phyloP scores from a whole-genome alignment of 2,888 invertebrate genomes.

The Pheosia gnoma region DNA sequence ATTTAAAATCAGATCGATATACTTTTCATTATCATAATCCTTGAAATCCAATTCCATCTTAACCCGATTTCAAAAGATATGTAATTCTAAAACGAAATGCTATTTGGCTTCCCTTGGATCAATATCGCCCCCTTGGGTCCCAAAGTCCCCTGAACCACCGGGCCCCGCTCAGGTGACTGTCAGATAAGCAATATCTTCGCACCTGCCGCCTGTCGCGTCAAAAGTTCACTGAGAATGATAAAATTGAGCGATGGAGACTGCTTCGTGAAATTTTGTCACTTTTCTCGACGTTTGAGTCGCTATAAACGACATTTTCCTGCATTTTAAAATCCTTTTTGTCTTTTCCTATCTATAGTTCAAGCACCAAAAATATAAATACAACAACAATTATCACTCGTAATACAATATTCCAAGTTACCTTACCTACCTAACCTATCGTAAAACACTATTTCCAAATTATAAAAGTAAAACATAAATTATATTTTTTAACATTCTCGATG shows the following conservation, averaged over 20 bases:
- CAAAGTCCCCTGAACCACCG: constrained; percentile 6
- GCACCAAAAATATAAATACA: no score
- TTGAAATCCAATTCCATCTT: neutral
- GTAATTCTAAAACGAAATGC: constrained; percentile 33
- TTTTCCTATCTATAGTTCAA: neutral
- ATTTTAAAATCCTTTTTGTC: neutral
- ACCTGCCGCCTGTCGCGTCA: constrained; percentile 50
- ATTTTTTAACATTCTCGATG: no score
- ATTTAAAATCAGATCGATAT: no score
- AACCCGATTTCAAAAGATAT: constrained; percentile 22
- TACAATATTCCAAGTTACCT: no score
- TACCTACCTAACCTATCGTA: no score
- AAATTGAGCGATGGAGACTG: constrained; percentile 4
- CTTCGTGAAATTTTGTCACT: neutral
- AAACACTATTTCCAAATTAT: no score
- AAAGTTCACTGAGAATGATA: constrained; percentile 32
- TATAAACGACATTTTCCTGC: neutral
- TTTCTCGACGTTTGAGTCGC: neutral
- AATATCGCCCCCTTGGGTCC: constrained; percentile 7
- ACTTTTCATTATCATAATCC: no score
- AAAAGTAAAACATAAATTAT: no score
- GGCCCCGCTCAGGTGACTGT: constrained; percentile 34
- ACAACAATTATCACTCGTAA: no score
- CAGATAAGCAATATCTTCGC: constrained; percentile 58
- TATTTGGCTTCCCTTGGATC: constrained; percentile 20